Percentiles rank a stretch among this genome's conserved stretches.
Evolutionary conservation across 2,888 invertebrate species (phyloP).

Genomic region (Azorinus chamasolen): DNA sequence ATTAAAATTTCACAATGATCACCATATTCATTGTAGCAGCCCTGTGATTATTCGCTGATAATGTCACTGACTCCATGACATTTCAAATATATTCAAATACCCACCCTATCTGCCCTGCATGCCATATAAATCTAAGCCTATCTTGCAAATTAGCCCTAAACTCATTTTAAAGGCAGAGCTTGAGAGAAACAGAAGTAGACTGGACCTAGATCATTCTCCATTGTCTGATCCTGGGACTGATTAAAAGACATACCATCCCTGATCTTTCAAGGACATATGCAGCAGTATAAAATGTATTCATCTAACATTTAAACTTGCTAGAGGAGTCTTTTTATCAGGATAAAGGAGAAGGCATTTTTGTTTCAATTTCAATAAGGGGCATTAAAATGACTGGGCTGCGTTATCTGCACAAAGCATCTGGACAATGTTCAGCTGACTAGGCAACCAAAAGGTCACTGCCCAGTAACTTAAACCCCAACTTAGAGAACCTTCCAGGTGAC

Average conservation of each 20-base stretch:
- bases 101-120: conserved; percentile 36
- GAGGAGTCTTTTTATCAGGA: too few relatives aligned
- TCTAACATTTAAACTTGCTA: too few relatives aligned
- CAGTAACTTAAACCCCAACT: too few relatives aligned
- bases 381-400: conserved; percentile 57
- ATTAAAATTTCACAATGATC: conserved; percentile 28
- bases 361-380: conserved; percentile 60
- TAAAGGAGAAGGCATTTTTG: conserved; percentile 45
- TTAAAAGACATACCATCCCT: too few relatives aligned
- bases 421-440: conserved; percentile 33
- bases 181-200: too few relatives aligned
- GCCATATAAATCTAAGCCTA: conserved; percentile 58
- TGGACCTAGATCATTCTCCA: too few relatives aligned
- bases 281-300: too few relatives aligned
- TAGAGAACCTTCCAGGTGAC: too few relatives aligned
- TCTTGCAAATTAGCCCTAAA: conserved; percentile 58
- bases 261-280: too few relatives aligned
- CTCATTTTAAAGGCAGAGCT: conserved; percentile 61
- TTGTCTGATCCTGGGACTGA: too few relatives aligned
- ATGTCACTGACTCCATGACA: conserved; percentile 56
- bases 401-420: conserved; percentile 47
- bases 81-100: conserved; percentile 60
- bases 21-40: conserved; percentile 13
- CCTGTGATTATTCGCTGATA: conserved; percentile 40
- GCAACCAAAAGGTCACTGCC: too few relatives aligned